phyloP scores from a whole-genome alignment of 2,888 invertebrate species.

The Tholera decimalis region DNA sequence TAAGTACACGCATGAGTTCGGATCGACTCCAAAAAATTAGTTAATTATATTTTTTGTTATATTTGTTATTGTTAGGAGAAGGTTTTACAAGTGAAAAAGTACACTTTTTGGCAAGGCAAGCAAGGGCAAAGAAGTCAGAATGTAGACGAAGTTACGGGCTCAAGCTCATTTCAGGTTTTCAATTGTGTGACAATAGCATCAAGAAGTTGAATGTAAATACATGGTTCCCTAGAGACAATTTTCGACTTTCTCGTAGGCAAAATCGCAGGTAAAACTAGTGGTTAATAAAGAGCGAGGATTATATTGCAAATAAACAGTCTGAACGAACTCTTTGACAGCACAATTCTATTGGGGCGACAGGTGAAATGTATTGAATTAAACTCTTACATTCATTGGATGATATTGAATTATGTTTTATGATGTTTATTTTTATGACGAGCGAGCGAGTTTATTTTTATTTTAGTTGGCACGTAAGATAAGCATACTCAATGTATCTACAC shows the following conservation, averaged over 20 bases:
- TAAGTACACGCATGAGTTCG: too few species aligned
- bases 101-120: too few species aligned
- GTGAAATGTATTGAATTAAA: slow-evolving; percentile 63
- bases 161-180: too few species aligned
- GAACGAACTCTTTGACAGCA: slow-evolving; percentile 61
- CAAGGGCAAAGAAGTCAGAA: too few species aligned
- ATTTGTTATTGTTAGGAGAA: too few species aligned
- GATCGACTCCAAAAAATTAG: too few species aligned
- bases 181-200: too few species aligned
- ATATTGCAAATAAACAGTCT: slow-evolving; percentile 53
- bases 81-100: too few species aligned
- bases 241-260: neutral
- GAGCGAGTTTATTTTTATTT: neutral
- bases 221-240: neutral
- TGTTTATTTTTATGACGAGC: slow-evolving; percentile 45
- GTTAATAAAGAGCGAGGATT: slow-evolving; percentile 60
- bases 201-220: too few species aligned
- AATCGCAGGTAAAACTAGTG: neutral
- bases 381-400: slow-evolving; percentile 42
- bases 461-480: neutral
- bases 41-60: too few species aligned
- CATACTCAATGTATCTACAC: neutral
- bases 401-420: slow-evolving; percentile 40
- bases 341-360: slow-evolving; percentile 60
- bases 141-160: too few species aligned